Conservation (phyloP, 1,140 invertebrate species). For the Drosophila prosaltans region DNA sequence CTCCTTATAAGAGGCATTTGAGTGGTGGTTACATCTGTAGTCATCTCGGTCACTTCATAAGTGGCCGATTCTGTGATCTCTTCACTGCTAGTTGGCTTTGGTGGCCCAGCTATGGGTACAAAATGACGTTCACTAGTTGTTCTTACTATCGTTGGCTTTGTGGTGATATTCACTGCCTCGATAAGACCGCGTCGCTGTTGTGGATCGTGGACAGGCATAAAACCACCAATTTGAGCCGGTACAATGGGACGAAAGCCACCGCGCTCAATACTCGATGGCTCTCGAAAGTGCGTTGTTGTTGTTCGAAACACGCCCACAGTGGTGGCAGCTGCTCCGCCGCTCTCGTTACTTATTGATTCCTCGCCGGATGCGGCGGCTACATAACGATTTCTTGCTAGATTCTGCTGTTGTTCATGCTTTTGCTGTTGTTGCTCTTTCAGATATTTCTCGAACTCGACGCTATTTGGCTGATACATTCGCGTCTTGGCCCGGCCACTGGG, state of each 20-base stretch:
- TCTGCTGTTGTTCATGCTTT: slow-evolving; percentile 43
- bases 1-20: slow-evolving; percentile 41
- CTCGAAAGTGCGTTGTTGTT: slow-evolving; percentile 81
- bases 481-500: slow-evolving; percentile 71
- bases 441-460: slow-evolving; percentile 81
- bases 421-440: slow-evolving; percentile 57
- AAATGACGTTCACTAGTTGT: slow-evolving; percentile 48
- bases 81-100: slow-evolving; percentile 42
- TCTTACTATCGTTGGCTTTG: slow-evolving; percentile 14
- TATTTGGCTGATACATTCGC: slow-evolving; percentile 81
- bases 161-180: slow-evolving; percentile 62
- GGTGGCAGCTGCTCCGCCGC: slow-evolving; percentile 47
- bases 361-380: slow-evolving; percentile 83
- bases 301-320: slow-evolving; percentile 79
- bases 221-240: slow-evolving; percentile 88
- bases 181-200: slow-evolving; percentile 65
- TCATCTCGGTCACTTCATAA: slow-evolving; percentile 71
- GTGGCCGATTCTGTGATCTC: slow-evolving; percentile 61
- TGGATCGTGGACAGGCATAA: slow-evolving; percentile 85
- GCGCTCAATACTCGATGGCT: slow-evolving; percentile 87
- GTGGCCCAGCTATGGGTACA: slow-evolving; percentile 45
- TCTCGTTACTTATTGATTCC: slow-evolving; percentile 77
- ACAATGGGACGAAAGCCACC: slow-evolving; percentile 89
- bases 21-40: slow-evolving; percentile 50
- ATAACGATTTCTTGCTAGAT: slow-evolving; percentile 56